Evolutionary conservation across 2,797 vertebrate species (phyloP).

Genomic region (Columba guinea): DNA sequence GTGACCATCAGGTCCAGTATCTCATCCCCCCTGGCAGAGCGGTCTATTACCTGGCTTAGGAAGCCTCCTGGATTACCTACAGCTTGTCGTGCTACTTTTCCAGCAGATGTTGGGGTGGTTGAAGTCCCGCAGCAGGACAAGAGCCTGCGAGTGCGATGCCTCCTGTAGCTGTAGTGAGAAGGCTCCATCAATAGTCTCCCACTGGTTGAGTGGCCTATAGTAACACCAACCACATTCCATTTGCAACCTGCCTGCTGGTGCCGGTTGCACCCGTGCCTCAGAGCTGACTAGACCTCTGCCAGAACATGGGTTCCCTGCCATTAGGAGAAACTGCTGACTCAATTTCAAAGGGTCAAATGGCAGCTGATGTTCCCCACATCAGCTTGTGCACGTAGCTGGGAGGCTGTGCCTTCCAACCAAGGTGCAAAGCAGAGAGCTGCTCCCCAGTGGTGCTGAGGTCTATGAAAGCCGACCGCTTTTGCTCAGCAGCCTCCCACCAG

Average conservation of each 20-base stretch:
- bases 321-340: background rate
- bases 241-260: background rate
- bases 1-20: too few relatives aligned
- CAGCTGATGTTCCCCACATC: accelerated
- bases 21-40: too few relatives aligned
- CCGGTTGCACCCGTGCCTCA: accelerated
- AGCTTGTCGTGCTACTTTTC: too few relatives aligned
- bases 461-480: accelerated
- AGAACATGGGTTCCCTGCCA: background rate
- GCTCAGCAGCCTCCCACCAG: accelerated
- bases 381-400: accelerated
- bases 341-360: accelerated
- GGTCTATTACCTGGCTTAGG: too few relatives aligned
- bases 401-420: accelerated
- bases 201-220: too few relatives aligned
- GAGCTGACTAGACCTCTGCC: background rate
- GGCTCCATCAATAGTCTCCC: too few relatives aligned
- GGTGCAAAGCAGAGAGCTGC: background rate
- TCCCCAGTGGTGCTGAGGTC: accelerated
- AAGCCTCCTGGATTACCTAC: too few relatives aligned
- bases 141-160: too few relatives aligned
- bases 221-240: too few relatives aligned
- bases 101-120: too few relatives aligned
- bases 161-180: too few relatives aligned
- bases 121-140: too few relatives aligned